phyloP scores from a whole-genome alignment of 1,140 invertebrate species.

The Phortica variegata region DNA sequence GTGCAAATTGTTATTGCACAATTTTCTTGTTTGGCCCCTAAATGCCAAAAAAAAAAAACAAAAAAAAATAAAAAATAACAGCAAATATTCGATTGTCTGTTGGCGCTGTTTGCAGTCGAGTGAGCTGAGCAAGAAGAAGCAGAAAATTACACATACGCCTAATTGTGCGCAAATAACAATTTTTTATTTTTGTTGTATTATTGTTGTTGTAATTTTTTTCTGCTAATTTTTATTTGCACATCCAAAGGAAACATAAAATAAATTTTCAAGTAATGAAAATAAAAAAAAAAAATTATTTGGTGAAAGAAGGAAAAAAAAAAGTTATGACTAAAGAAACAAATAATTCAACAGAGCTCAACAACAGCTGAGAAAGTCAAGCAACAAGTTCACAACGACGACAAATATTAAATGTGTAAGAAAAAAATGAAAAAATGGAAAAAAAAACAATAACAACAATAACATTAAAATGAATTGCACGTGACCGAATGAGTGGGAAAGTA shows the following conservation, averaged over 20 bases:
- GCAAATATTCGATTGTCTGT: too few relatives aligned
- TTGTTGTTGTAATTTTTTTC: conserved; percentile 22
- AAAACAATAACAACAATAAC: conserved; percentile 11
- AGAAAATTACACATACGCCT: conserved; percentile 30
- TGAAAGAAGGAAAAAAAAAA: too few relatives aligned
- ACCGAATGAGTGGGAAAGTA: too few relatives aligned
- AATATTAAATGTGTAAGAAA: background rate
- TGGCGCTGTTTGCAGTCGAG: too few relatives aligned
- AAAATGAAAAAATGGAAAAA: conserved; percentile 4
- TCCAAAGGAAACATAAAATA: too few relatives aligned
- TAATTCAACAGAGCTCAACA: too few relatives aligned
- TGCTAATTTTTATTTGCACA: conserved; percentile 11
- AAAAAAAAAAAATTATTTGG: conserved; percentile 6
- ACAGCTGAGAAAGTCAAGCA: too few relatives aligned
- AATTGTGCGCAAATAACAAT: conserved; percentile 49
- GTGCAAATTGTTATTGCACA: conserved; percentile 52
- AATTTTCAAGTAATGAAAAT: too few relatives aligned
- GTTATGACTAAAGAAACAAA: too few relatives aligned
- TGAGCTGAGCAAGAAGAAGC: too few relatives aligned
- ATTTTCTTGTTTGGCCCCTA: conserved; percentile 38
- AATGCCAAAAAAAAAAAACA: conserved; percentile 6
- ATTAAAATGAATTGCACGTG: conserved; percentile 6
- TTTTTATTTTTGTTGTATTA: conserved; percentile 33
- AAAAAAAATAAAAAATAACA: conserved; percentile 22
- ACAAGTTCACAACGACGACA: too few relatives aligned